phyloP scores from a whole-genome alignment of 1,140 invertebrate species.

The Drosophila watanabei region DNA sequence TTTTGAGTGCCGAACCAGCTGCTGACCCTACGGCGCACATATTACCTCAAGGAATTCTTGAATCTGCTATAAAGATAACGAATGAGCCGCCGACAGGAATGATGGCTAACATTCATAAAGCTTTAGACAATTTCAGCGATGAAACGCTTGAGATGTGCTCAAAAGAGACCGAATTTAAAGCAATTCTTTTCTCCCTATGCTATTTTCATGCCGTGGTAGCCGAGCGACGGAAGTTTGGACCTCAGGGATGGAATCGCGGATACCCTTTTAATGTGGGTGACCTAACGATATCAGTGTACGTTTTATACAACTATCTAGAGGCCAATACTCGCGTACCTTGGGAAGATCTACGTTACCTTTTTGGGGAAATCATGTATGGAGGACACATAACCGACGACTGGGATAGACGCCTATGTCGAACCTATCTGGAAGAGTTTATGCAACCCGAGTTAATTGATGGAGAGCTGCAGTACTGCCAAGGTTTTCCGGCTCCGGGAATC shows the following conservation, averaged over 20 bases:
- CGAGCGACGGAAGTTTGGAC: constrained; percentile 96
- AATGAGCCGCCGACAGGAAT: constrained; percentile 98
- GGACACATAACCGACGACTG: constrained; percentile 90
- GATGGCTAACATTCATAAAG: constrained; percentile 96
- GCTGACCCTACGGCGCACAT: constrained; percentile 87
- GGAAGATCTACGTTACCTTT: constrained; percentile 97
- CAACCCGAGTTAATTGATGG: constrained; percentile 94
- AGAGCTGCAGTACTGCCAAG: constrained; percentile 92
- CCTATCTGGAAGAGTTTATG: constrained; percentile 96
- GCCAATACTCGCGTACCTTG: constrained; percentile 94
- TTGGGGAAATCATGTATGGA: constrained; percentile 99
- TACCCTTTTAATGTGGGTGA: constrained; percentile 94
- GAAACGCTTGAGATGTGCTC: constrained; percentile 97
- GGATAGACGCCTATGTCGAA: constrained; percentile 91
- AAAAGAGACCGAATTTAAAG: constrained; percentile 97
- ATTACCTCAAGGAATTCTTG: constrained; percentile 93
- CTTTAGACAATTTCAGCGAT: constrained; percentile 96
- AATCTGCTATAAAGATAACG: constrained; percentile 98
- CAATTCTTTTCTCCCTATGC: constrained; percentile 95
- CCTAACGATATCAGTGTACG: constrained; percentile 96
- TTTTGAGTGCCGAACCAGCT: constrained; percentile 88
- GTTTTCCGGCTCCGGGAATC: constrained; percentile 94
- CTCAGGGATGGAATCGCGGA: constrained; percentile 96
- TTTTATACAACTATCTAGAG: constrained; percentile 97
- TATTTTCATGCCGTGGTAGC: constrained; percentile 98